Evolutionary conservation across 2,797 vertebrate genomes (phyloP), one percentile per base, ranked within the genome.

Genomic region (Zenarchopterus dispar): DNA sequence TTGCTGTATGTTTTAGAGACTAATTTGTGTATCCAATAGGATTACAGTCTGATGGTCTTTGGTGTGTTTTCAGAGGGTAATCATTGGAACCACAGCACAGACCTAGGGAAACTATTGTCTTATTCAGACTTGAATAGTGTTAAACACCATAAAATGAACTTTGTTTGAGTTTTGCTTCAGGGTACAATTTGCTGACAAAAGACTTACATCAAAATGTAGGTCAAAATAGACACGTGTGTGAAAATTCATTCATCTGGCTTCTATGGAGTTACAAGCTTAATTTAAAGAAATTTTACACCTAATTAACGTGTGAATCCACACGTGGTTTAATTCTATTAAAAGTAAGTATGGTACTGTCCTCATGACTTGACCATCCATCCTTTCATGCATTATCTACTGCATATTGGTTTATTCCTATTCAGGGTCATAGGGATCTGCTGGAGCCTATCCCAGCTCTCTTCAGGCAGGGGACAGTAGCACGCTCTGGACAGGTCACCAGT

Each of bases 11-110:
- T 80, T 56, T 80, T 67, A 59, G 56, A 70, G 62, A 76, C 65
- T 82, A 86, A 89, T 88, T 88, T 82, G 80, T 78, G 78, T 79
- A 51, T 78, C 82, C 73, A 88, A 77, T 75, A 69, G 85, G 82
- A 84, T 89, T 86, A 86, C 51, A 66, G 68, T 75, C 66, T 77
- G 71, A 80, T 71, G 59, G 56, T 77, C 52, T 73, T 67, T 62
- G 58, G 54, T 75, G 44, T 67, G 50, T 74, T 83, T 63, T 70
- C 73, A 55, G 36, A 28, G 46, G 28, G 65, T 69, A 72, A 65
- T 79, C n/a, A 22, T 16, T 74, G 26, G 33, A 68, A 73, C 44
- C 53, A 44, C 50, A 54, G 46, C 23, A 65, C 46, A 68, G 49
- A 58, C 52, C 53, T 53, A 36, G n/a, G 50, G 23, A 56, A 63